Percentiles rank a stretch among this genome's conserved stretches.
Conservation (phyloP, 2,113 vertebrate genomes). For the Nothoprocta pentlandii region DNA sequence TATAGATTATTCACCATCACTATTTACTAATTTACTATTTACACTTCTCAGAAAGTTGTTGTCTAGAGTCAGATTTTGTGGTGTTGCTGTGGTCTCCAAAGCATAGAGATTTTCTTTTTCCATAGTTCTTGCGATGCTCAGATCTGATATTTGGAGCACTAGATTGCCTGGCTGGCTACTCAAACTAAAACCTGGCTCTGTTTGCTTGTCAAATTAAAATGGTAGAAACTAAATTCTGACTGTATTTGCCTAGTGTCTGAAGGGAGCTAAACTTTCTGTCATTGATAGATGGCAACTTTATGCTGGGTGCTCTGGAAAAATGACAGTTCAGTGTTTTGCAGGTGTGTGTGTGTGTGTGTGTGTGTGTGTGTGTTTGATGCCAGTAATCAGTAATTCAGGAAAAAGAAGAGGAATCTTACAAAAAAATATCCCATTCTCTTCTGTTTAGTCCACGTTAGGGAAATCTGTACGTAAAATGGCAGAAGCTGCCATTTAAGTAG, state of each 20-base stretch:
- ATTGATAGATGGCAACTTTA: neutral
- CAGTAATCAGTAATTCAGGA: neutral
- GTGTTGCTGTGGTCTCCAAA: neutral
- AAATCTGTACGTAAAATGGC: neutral
- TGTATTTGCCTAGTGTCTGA: neutral
- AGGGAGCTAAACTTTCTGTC: neutral
- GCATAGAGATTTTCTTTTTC: neutral
- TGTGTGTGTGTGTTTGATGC: neutral
- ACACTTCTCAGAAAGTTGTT: neutral
- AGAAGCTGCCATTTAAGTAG: neutral
- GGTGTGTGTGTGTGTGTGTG: rapidly evolving
- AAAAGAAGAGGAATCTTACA: neutral
- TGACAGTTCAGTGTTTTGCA: neutral
- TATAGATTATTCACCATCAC: neutral
- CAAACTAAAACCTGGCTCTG: neutral
- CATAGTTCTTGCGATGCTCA: rapidly evolving
- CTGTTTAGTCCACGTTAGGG: neutral
- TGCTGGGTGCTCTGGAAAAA: neutral
- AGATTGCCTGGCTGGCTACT: neutral
- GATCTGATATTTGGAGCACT: neutral
- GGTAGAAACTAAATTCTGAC: neutral
- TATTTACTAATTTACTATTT: neutral
- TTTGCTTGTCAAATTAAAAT: neutral
- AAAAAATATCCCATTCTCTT: neutral
- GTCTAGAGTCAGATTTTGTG: neutral